Base-by-base conservation (phyloP, 2,113 vertebrate species). In the Anas platyrhynchos region DNA sequence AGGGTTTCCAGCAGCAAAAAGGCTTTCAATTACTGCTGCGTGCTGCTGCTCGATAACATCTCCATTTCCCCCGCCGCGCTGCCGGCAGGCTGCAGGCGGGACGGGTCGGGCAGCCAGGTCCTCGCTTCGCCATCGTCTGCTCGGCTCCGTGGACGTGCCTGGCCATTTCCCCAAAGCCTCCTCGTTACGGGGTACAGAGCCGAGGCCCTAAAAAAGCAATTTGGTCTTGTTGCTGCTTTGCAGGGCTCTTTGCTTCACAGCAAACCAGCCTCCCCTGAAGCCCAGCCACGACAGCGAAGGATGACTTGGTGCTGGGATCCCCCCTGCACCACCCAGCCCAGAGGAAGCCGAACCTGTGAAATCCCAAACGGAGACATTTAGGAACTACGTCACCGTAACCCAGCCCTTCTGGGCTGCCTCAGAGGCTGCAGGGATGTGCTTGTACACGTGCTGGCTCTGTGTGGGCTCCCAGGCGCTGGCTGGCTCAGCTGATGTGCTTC, bases 1-100 rank as follows among this genome's bases (percentile, higher is more conserved):
- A 72, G 91, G 54, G 75, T 43, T 89, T 82, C 87, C 62, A 88
- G 88, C 63, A 89, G 67, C 62, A 56, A 82, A 84, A 86, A 72
- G 17, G 54, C 48, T 79, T 87, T 91, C 63, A 82, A 31, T 72
- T 89, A 84, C 56, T 2, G 9, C 2, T 7, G 62, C 2, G 22
- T 1, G 2, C 43, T 44, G 63, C 81, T 81, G 56, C 73, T 81
- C 4, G 7, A 7, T 32, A 78, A 77, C 59, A 84, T 55, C 69
- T 71, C 78, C 38, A 34, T 67, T 83, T 52, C 50, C 59, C 32
- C 52, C 5, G 41, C n/a, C 0, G 0, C 0, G 5, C 75, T 66
- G 48, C 61, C 41, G 38, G 62, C 36, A 65, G 62, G 62, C 62
- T 41, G 62, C 62, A 65, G 62, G 25, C 0, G 0, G 83, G 59